Base-by-base conservation (phyloP, 2,113 vertebrate species). In the Physeter macrocephalus region DNA sequence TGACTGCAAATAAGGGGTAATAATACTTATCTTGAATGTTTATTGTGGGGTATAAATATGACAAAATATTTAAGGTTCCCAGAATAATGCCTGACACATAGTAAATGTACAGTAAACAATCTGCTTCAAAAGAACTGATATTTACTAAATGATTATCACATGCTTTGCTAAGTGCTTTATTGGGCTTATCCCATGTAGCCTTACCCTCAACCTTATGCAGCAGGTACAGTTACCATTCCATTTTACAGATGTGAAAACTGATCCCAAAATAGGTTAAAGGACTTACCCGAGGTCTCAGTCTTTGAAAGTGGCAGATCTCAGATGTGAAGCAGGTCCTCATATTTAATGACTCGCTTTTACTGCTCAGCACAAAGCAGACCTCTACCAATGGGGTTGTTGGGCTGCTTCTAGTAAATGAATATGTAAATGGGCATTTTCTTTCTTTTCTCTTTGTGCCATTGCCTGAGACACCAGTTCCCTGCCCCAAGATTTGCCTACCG, bases 231-330 rank as follows among this genome's bases (percentile, higher is more conserved):
- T 71, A 91, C 39, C 59, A 85, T 94, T 89, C 57, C 75, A 67
- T 75, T 96, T 90, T 74, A 92, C 20, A 91, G 52, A 59, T 71
- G 25, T 31, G 20, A n/a, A 95, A 89, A 95, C 41, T 86, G 46
- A 72, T 64, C 74, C 66, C 27, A 46, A 82, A 95, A 82, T 46
- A 71, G 27, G 13, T 39, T 87, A 80, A 74, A 91, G 39, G 8
- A 39, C 31, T 77, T 57, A 43, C 2, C 39, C 57, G 54, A 43
- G 7, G 6, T 66, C 57, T 78, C 36, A 86, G 57, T 64, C 39
- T 31, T 75, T 86, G 67, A 59, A 61, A 83, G 52, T 29, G 7
- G 39, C 77, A 89, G 43, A n/a, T 86, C 57, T 87, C 54, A n/a
- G 31, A 69, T 43, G 5, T 41, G 41, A 88, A 96, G 4, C 34